phyloP scores from a whole-genome alignment of 2,888 invertebrate species.

The Parnassius mnemosyne region DNA sequence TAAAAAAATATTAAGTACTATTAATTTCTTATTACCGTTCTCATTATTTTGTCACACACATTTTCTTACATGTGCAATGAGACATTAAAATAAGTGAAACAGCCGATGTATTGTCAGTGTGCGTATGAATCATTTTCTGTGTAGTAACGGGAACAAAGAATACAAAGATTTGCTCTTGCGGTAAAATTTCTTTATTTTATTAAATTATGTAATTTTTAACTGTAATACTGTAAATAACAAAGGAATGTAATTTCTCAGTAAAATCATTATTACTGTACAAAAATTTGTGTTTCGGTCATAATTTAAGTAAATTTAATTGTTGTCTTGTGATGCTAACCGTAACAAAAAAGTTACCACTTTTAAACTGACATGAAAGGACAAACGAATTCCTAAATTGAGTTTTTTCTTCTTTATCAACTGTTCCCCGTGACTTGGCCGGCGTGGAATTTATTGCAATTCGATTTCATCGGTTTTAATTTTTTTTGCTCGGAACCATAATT shows the following conservation, averaged over 20 bases:
- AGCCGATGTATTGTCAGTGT: conserved; percentile 12
- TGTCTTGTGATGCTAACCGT: no score
- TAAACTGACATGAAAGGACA: no score
- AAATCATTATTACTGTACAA: not conserved
- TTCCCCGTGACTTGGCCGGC: no score
- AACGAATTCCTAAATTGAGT: no score
- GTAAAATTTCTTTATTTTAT: conserved; percentile 11
- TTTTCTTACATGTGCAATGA: not conserved
- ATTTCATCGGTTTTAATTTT: no score
- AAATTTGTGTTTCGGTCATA: not conserved
- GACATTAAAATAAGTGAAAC: conserved; percentile 12
- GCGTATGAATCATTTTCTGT: conserved; percentile 25
- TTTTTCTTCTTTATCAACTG: no score
- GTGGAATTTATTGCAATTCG: no score
- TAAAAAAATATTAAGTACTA: no score
- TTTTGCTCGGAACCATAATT: no score
- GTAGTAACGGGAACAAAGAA: conserved; percentile 26
- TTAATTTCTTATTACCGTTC: no score
- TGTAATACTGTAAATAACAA: conserved; percentile 7
- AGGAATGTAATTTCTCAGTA: conserved; percentile 3
- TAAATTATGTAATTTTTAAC: conserved; percentile 6
- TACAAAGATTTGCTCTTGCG: conserved; percentile 26
- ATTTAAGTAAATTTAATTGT: not conserved
- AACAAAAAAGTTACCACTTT: no score
- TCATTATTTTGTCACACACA: no score